Evolutionary conservation across 1,140 invertebrate species (phyloP).

Genomic region (Drosophila willistoni): DNA sequence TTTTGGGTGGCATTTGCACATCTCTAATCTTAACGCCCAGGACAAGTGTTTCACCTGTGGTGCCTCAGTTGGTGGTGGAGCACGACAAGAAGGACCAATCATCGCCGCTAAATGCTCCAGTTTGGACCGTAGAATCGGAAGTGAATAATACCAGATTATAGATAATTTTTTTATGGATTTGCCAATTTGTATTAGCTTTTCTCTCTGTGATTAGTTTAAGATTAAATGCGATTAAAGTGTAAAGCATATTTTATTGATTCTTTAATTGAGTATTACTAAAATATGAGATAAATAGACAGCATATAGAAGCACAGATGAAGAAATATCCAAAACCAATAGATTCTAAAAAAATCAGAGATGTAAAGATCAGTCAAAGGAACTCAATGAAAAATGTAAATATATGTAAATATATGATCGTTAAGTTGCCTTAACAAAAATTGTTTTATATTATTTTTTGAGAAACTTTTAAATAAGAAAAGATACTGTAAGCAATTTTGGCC

Average conservation of each 20-base stretch:
- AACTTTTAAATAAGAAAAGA: too few species aligned
- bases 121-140: slow-evolving; percentile 75
- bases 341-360: slow-evolving; percentile 26
- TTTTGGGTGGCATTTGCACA: slow-evolving; percentile 75
- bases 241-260: slow-evolving; percentile 1
- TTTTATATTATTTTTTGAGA: too few species aligned
- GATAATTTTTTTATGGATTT: not conserved
- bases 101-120: slow-evolving; percentile 61
- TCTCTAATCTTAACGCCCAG: slow-evolving; percentile 70
- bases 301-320: slow-evolving; percentile 54
- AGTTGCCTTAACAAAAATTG: too few species aligned
- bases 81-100: slow-evolving; percentile 66
- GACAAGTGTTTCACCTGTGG: slow-evolving; percentile 33
- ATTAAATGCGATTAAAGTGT: slow-evolving; percentile 16
- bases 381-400: not conserved
- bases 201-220: slow-evolving; percentile 71
- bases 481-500: too few species aligned
- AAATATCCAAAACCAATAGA: slow-evolving; percentile 72
- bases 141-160: slow-evolving; percentile 73
- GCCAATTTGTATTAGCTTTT: slow-evolving; percentile 35
- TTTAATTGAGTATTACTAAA: slow-evolving; percentile 33
- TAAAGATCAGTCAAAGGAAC: too few species aligned
- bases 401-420: too few species aligned
- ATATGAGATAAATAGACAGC: slow-evolving; percentile 42
- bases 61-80: slow-evolving; percentile 30